phyloP scores from a whole-genome alignment of 37 sponge, comb jelly and placozoan genomes.

The Hormiphora californensis region DNA sequence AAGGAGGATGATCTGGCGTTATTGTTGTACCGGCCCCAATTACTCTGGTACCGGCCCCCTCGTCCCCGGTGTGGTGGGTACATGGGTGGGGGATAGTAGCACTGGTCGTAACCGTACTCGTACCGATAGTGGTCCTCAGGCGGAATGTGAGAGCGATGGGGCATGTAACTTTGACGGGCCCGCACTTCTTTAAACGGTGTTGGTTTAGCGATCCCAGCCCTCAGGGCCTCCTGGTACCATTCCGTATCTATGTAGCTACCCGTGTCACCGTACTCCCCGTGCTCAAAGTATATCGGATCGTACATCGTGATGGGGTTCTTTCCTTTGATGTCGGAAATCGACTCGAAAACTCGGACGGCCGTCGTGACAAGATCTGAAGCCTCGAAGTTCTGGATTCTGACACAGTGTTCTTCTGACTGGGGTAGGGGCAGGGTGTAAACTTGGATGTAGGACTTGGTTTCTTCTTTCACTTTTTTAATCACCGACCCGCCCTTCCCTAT shows the following conservation, averaged over 20 bases:
- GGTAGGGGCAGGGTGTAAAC: conserved; percentile 42
- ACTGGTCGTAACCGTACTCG: too few species aligned
- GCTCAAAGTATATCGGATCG: conserved; percentile 41
- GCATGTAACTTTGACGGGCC: too few species aligned
- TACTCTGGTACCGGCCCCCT: too few species aligned
- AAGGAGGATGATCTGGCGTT: too few species aligned
- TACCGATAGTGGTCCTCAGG: too few species aligned
- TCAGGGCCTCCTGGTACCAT: conserved; percentile 48
- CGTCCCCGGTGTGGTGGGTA: too few species aligned
- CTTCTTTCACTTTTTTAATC: conserved; percentile 20
- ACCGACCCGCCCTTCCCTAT: conserved; percentile 47
- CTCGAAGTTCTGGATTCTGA: conserved; percentile 52
- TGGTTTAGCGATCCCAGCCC: not conserved
- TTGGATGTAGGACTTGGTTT: conserved; percentile 49
- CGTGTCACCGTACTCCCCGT: conserved; percentile 46
- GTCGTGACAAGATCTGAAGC: not conserved
- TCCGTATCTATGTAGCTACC: conserved; percentile 53
- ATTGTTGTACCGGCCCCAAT: too few species aligned
- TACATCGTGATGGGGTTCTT: conserved; percentile 25
- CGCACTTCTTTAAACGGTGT: conserved; percentile 22
- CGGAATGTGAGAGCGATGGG: too few species aligned
- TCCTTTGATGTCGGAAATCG: conserved; percentile 45
- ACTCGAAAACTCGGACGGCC: conserved; percentile 3
- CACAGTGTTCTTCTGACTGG: conserved; percentile 14
- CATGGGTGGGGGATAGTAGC: too few species aligned